These are phyloP conservation scores for Hepsetus odoe DNA, from an alignment of 2,113 vertebrate species.

Conservation along the genomic window DNA sequence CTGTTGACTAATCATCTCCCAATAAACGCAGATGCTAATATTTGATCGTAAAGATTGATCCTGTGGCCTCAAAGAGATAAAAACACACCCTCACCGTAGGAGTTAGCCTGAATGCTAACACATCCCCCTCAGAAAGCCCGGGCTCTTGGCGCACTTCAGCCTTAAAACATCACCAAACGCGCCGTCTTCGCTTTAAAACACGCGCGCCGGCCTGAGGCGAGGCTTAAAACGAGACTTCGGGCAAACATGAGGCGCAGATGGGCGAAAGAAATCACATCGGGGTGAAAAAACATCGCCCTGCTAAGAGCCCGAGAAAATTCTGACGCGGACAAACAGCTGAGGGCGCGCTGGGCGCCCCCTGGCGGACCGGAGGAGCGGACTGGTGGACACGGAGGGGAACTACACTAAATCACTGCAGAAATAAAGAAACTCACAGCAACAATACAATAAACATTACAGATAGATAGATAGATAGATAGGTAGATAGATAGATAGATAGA, in stretches of 20 bases:
- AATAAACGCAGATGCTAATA: neutral
- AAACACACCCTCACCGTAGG: neutral
- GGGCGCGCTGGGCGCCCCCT: too few species aligned
- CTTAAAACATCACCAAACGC: neutral
- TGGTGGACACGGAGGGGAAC: too few species aligned
- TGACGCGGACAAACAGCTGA: neutral
- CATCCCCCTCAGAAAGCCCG: neutral
- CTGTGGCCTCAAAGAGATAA: too few species aligned
- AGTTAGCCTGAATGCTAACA: slow-evolving; percentile 28
- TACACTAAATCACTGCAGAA: too few species aligned
- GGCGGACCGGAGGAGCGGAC: neutral
- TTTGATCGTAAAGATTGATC: neutral
- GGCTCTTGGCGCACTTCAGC: neutral
- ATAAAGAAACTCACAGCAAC: too few species aligned
- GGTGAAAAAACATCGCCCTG: neutral
- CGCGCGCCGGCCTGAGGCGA: neutral
- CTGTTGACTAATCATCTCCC: neutral
- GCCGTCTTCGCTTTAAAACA: neutral
- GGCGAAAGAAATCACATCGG: neutral
- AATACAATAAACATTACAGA: too few species aligned
- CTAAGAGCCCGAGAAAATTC: too few species aligned
- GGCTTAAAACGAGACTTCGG: neutral
- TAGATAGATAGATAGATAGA: too few species aligned
- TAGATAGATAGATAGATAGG: too few species aligned
- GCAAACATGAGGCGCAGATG: neutral